Evolutionary conservation across 2,888 invertebrate genomes (phyloP).

Genomic region (Tachina fera): DNA sequence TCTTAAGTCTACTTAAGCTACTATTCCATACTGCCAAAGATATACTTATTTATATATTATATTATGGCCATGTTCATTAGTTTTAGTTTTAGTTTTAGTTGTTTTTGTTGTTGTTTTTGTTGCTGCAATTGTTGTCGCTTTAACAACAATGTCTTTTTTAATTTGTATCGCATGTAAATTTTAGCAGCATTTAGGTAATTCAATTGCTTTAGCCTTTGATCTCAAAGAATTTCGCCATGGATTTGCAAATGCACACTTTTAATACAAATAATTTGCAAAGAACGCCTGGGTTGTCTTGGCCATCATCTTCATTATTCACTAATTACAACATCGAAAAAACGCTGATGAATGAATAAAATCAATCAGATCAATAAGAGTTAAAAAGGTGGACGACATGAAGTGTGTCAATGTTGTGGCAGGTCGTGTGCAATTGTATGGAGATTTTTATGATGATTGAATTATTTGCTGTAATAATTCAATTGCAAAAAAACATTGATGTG

Average conservation of each 20-base stretch:
- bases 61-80: conserved; percentile 56
- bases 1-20: too few species aligned
- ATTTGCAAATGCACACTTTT: conserved; percentile 10
- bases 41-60: too few species aligned
- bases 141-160: conserved; percentile 18
- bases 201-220: conserved; percentile 18
- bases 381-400: conserved; percentile 44
- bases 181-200: conserved; percentile 40
- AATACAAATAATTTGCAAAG: conserved; percentile 5
- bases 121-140: conserved; percentile 43
- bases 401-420: conserved; percentile 15
- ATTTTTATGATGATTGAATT: conserved; percentile 3
- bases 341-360: conserved; percentile 1
- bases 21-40: too few species aligned
- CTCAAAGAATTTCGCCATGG: conserved; percentile 30
- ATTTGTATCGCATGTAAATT: conserved; percentile 40
- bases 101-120: too few species aligned
- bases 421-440: not conserved
- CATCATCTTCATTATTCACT: not conserved
- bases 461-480: not conserved
- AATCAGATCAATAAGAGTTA: conserved; percentile 29
- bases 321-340: not conserved
- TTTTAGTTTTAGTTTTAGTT: conserved; percentile 36
- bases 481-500: not conserved
- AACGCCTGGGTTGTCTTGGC: conserved; percentile 4